A percentile compares a stretch with the other conserved stretches of the same genome.
Evolutionary conservation across 2,888 invertebrate genomes (phyloP).

Genomic region (Cataglyphis rosenhaueri): DNA sequence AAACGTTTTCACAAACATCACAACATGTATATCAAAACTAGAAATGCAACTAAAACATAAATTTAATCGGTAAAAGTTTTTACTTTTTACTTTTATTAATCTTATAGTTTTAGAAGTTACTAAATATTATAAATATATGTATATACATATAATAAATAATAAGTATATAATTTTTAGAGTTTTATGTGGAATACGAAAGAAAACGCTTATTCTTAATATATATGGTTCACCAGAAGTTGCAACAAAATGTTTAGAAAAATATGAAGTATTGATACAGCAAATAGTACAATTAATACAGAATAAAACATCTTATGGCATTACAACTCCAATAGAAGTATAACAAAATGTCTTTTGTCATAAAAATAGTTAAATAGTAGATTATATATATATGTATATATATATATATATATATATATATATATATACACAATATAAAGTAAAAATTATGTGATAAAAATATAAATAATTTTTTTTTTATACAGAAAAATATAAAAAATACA

Average conservation of each 20-base stretch:
- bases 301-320: background rate
- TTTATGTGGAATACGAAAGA: background rate
- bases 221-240: background rate
- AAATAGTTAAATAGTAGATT: background rate
- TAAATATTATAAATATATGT: background rate
- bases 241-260: background rate
- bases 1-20: background rate
- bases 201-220: background rate
- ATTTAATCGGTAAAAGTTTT: background rate
- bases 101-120: background rate
- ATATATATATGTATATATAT: background rate
- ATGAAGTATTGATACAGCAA: background rate
- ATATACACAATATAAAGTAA: background rate
- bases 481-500: background rate
- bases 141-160: background rate
- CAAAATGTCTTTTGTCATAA: background rate
- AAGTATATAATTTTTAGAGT: background rate
- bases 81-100: background rate
- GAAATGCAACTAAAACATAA: background rate
- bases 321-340: background rate
- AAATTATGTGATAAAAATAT: background rate
- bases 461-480: background rate
- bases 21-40: background rate
- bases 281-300: background rate
- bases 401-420: background rate